phyloP scores from a whole-genome alignment of 2,888 invertebrate species.

The Macrophya annulata region DNA sequence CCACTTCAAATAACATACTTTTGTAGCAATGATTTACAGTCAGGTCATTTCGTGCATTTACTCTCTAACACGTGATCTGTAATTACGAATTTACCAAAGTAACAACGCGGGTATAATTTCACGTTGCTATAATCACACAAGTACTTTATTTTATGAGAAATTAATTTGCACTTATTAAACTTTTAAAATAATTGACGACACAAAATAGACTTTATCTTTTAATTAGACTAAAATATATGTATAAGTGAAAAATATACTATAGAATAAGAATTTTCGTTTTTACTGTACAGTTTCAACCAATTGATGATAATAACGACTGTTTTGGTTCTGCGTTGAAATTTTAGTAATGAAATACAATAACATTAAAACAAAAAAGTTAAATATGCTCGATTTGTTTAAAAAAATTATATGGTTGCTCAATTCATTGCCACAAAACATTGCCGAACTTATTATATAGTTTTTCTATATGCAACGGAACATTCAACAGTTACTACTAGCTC shows the following conservation, averaged over 20 bases:
- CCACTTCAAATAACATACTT: background rate
- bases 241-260: background rate
- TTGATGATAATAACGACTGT: background rate
- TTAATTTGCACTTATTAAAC: background rate
- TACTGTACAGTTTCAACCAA: constrained; percentile 7
- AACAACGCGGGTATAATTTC: constrained; percentile 19
- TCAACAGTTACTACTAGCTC: constrained; percentile 26
- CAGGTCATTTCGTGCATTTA: constrained; percentile 12
- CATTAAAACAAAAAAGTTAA: background rate
- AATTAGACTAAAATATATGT: constrained; percentile 5
- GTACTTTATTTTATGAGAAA: constrained; percentile 27
- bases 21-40: constrained; percentile 31
- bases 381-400: constrained; percentile 12
- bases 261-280: background rate
- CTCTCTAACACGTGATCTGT: background rate
- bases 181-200: background rate
- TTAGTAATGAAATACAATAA: background rate
- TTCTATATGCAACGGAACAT: constrained; percentile 42
- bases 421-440: constrained; percentile 17
- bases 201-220: background rate
- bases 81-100: constrained; percentile 11
- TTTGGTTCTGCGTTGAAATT: background rate
- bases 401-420: background rate
- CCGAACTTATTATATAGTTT: constrained; percentile 4
- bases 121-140: constrained; percentile 7